A percentile compares a stretch with the other conserved stretches of the same genome.
Conservation (phyloP, 2,888 invertebrate genomes). For the Epinotia nisella region DNA sequence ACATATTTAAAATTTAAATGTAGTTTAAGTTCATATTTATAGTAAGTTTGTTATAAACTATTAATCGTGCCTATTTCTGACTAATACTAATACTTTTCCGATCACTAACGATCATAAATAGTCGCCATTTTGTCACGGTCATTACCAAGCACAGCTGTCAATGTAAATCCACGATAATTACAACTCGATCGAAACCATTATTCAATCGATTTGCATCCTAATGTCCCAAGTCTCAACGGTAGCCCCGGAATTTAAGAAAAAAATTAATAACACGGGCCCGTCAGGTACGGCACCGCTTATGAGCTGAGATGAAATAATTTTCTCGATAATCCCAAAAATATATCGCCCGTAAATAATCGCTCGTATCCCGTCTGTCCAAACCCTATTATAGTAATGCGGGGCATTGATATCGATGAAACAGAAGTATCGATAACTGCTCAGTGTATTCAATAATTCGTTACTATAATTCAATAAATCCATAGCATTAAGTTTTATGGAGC, state of each 20-base stretch:
- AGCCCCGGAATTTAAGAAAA: slow-evolving; percentile 49
- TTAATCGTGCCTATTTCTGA: neutral
- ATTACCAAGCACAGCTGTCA: slow-evolving; percentile 17
- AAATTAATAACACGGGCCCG: slow-evolving; percentile 37
- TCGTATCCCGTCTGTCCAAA: slow-evolving; percentile 74
- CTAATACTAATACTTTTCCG: too few relatives aligned
- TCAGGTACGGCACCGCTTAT: slow-evolving; percentile 52
- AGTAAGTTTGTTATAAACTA: neutral
- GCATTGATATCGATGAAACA: slow-evolving; percentile 11
- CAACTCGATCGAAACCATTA: slow-evolving; percentile 3
- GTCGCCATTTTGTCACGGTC: neutral
- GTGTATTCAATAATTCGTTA: too few relatives aligned
- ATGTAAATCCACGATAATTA: slow-evolving; percentile 15
- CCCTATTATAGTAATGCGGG: slow-evolving; percentile 63
- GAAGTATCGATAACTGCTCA: neutral
- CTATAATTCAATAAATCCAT: too few relatives aligned
- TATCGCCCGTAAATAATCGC: slow-evolving; percentile 78
- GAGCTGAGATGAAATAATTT: slow-evolving; percentile 79
- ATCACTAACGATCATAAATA: neutral
- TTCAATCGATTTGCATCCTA: slow-evolving; percentile 44
- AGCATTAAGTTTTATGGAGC: too few relatives aligned
- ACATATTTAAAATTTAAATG: too few relatives aligned
- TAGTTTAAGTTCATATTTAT: too few relatives aligned
- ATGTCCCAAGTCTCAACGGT: slow-evolving; percentile 55
- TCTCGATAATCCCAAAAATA: slow-evolving; percentile 80